Evolutionary conservation across 2,797 vertebrate species (phyloP).

Genomic region (Pteronotus mesoamericanus): DNA sequence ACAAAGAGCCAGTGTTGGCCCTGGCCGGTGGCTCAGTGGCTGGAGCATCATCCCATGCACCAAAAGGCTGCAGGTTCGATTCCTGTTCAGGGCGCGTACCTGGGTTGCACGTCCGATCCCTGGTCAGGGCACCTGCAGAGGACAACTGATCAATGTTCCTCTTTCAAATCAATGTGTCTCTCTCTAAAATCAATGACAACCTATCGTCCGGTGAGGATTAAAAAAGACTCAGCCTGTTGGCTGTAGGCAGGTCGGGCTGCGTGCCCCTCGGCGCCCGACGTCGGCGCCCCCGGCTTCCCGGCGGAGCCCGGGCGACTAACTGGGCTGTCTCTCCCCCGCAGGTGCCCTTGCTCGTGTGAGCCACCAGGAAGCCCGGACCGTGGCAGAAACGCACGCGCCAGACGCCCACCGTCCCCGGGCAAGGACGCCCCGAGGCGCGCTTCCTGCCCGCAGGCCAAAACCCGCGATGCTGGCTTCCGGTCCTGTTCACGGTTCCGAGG

Average conservation of each 20-base stretch:
- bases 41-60: too few relatives aligned
- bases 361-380: slow-evolving; percentile 36
- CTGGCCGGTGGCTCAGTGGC: too few relatives aligned
- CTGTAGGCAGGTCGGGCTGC: accelerated
- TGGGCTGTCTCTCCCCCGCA: slow-evolving; percentile 74
- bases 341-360: slow-evolving; percentile 84
- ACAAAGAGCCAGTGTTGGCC: not conserved
- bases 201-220: not conserved
- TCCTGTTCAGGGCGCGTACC: not conserved
- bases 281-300: not conserved
- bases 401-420: slow-evolving; percentile 47
- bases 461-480: slow-evolving; percentile 66
- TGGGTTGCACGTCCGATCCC: too few relatives aligned
- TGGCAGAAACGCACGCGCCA: slow-evolving; percentile 43
- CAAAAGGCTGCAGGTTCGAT: not conserved
- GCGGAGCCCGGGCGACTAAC: slow-evolving; percentile 58
- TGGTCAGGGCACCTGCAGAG: not conserved
- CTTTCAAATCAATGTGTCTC: too few relatives aligned
- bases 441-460: slow-evolving; percentile 77
- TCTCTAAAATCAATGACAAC: not conserved
- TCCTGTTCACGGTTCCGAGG: slow-evolving; percentile 65
- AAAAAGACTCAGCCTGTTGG: not conserved
- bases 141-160: not conserved
- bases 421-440: slow-evolving; percentile 54
- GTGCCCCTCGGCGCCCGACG: accelerated